phyloP scores from a whole-genome alignment of 2,797 vertebrate genomes.

The Enteromius mattozi region DNA sequence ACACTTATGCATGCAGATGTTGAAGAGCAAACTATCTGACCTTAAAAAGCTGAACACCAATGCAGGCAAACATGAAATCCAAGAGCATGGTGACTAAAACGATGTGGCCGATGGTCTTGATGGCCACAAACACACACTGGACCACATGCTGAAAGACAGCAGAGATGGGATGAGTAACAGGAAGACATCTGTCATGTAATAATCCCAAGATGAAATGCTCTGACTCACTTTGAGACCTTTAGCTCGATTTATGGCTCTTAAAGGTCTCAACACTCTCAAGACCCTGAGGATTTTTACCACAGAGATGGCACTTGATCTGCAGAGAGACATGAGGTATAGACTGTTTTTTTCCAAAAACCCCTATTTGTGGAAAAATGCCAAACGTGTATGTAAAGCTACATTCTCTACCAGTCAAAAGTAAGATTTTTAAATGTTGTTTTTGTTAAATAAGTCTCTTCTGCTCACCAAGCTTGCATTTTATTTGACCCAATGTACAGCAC shows the following conservation, averaged over 20 bases:
- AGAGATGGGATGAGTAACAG: slow-evolving; percentile 31
- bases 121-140: slow-evolving; percentile 93
- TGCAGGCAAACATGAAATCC: slow-evolving; percentile 96
- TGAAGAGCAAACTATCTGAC: slow-evolving; percentile 69
- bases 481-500: not conserved
- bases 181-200: not conserved
- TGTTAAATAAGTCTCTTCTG: not conserved
- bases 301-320: slow-evolving; percentile 91
- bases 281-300: slow-evolving; percentile 96
- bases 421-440: not conserved
- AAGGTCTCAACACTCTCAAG: slow-evolving; percentile 88
- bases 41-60: slow-evolving; percentile 95
- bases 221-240: slow-evolving; percentile 89
- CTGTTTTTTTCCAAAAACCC: not conserved
- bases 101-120: slow-evolving; percentile 96
- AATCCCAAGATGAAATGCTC: not conserved
- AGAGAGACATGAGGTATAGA: not conserved
- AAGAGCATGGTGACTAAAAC: slow-evolving; percentile 91
- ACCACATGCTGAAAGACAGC: slow-evolving; percentile 85
- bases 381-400: not conserved
- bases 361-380: not conserved
- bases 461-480: not conserved
- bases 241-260: slow-evolving; percentile 93
- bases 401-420: too few species aligned
- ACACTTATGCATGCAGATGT: not conserved